These are phyloP conservation scores for Mirza zaza DNA, from an alignment of 2,113 vertebrate species.

Conservation along the genomic window DNA sequence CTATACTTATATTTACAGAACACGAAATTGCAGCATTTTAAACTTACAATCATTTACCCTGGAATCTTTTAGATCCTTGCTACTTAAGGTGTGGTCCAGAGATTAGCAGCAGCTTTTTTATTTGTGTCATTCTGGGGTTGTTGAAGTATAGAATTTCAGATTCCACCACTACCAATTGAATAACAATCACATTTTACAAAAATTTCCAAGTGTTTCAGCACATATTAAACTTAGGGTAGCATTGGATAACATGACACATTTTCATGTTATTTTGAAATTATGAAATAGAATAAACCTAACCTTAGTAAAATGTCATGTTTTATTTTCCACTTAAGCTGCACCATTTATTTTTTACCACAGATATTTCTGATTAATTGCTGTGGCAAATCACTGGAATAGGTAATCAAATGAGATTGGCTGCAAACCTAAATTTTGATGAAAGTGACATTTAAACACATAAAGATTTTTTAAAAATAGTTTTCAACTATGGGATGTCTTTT, in stretches of 20 bases:
- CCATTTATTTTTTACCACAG: neutral
- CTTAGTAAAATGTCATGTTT: neutral
- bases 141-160: neutral
- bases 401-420: neutral
- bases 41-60: neutral
- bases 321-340: neutral
- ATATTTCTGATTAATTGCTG: neutral
- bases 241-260: neutral
- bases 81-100: neutral
- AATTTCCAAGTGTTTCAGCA: neutral
- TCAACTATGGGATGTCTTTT: neutral
- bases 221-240: neutral
- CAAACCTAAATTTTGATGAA: neutral
- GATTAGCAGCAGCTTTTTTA: neutral
- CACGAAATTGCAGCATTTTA: neutral
- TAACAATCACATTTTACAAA: neutral
- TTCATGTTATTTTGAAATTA: neutral
- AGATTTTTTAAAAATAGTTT: neutral
- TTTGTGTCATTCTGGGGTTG: neutral
- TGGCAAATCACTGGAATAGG: neutral
- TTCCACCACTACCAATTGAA: neutral
- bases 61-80: neutral
- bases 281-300: neutral
- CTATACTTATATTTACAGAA: neutral
- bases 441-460: neutral